These are phyloP conservation scores for Amniataba percoides DNA, from an alignment of 2,797 vertebrate genomes.

Conservation along the genomic window DNA sequence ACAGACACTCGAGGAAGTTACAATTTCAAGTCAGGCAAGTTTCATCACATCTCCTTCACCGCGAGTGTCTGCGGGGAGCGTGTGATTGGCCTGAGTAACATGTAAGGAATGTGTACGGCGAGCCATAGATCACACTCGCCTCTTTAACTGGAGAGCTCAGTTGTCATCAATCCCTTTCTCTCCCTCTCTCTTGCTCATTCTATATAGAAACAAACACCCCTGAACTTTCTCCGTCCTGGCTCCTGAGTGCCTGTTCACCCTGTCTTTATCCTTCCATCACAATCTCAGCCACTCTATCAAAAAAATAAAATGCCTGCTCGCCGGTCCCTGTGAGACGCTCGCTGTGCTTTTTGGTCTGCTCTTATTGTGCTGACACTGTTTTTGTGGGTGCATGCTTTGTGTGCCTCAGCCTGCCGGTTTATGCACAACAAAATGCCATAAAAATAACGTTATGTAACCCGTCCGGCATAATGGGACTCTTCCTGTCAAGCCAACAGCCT, in stretches of 20 bases:
- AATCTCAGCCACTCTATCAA: constrained; percentile 9
- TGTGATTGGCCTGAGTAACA: constrained; percentile 37
- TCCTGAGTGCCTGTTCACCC: constrained; percentile 10
- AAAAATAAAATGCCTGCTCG: not conserved
- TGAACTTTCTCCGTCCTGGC: not conserved
- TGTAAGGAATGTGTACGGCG: constrained; percentile 62
- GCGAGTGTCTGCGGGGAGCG: not conserved
- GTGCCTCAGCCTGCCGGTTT: constrained; percentile 1
- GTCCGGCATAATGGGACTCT: constrained; percentile 55
- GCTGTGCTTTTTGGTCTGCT: constrained; percentile 6
- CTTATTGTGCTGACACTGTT: constrained; percentile 45
- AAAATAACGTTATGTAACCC: constrained; percentile 60
- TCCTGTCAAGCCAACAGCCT: constrained; percentile 60
- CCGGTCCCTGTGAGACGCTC: not conserved
- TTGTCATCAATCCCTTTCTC: constrained; percentile 21
- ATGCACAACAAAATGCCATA: constrained; percentile 39
- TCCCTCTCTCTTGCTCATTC: not conserved
- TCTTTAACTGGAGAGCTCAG: not conserved
- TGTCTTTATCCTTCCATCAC: constrained; percentile 42
- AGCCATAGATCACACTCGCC: constrained; percentile 10
- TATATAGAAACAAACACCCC: not conserved
- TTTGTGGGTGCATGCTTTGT: constrained; percentile 30
- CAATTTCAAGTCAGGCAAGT: constrained; percentile 51
- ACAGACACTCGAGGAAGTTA: not conserved
- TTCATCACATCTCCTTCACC: constrained; percentile 46